Conservation (phyloP, 2,797 vertebrate species). For the Momotus momota region DNA sequence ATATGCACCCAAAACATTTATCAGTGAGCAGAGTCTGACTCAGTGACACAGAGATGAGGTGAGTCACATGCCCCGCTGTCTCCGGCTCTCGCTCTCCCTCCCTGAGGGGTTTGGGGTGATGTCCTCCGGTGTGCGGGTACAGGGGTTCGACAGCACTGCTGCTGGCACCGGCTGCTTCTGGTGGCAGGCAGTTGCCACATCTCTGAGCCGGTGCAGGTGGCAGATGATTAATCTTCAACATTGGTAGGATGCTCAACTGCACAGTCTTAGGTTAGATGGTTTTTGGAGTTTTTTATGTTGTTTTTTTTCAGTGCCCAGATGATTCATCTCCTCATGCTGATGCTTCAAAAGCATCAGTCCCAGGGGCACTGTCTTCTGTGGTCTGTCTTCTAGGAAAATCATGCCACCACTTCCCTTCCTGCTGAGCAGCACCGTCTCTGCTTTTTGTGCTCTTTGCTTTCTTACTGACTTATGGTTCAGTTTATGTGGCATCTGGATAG, state of each 20-base stretch:
- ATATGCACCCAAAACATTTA: background rate
- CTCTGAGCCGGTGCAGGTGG: conserved; percentile 67
- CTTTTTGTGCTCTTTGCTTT: background rate
- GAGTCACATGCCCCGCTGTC: fast-evolving
- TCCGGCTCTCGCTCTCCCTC: background rate
- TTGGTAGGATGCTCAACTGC: conserved; percentile 55
- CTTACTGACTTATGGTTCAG: background rate
- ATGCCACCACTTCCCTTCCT: background rate
- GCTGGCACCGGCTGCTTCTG: conserved; percentile 13
- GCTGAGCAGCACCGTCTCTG: background rate
- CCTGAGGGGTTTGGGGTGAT: background rate
- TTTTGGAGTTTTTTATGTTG: background rate
- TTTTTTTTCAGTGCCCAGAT: conserved; percentile 37
- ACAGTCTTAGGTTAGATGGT: conserved; percentile 1
- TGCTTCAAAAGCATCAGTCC: conserved; percentile 46
- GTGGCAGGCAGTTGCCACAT: background rate
- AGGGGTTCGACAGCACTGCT: background rate
- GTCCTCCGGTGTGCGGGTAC: fast-evolving
- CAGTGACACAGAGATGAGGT: background rate
- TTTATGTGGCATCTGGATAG: background rate
- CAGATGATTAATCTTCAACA: conserved; percentile 65
- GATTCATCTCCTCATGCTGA: conserved; percentile 46
- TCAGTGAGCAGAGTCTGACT: fast-evolving
- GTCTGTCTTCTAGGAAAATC: background rate
- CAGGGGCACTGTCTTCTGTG: conserved; percentile 12